Conservation (phyloP, 2,888 invertebrate genomes). For the Scrobipalpa atriplicella region DNA sequence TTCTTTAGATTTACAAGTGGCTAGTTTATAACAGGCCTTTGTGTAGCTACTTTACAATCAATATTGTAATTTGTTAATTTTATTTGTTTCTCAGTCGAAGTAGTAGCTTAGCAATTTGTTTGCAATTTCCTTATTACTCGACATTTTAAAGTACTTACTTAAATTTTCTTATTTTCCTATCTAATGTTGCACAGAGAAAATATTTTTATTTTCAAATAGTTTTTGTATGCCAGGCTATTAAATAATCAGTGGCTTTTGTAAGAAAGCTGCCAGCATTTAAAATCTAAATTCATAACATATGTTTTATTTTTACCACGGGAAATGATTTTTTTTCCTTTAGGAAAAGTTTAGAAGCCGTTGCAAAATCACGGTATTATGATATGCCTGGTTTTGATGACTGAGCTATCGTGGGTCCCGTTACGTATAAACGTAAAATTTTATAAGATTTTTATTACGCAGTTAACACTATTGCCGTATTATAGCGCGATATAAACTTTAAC, state of each 20-base stretch:
- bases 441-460: constrained; percentile 6
- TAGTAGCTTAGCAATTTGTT: not conserved
- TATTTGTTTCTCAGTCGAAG: not conserved
- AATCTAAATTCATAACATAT: too few species aligned
- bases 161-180: too few species aligned
- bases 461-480: constrained; percentile 8
- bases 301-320: too few species aligned
- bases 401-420: constrained; percentile 3
- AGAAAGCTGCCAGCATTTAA: too few species aligned
- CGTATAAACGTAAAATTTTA: not conserved
- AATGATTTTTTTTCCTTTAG: too few species aligned
- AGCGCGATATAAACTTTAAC: not conserved
- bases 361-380: too few species aligned
- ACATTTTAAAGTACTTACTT: too few species aligned
- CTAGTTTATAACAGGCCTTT: not conserved
- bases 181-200: too few species aligned
- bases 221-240: too few species aligned
- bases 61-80: not conserved
- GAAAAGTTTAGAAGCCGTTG: too few species aligned
- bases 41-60: not conserved
- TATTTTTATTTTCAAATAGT: too few species aligned
- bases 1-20: constrained; percentile 6
- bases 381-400: not conserved
- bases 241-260: too few species aligned
- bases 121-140: not conserved